phyloP scores from a whole-genome alignment of 2,797 vertebrate species.

The Thunnus albacares region DNA sequence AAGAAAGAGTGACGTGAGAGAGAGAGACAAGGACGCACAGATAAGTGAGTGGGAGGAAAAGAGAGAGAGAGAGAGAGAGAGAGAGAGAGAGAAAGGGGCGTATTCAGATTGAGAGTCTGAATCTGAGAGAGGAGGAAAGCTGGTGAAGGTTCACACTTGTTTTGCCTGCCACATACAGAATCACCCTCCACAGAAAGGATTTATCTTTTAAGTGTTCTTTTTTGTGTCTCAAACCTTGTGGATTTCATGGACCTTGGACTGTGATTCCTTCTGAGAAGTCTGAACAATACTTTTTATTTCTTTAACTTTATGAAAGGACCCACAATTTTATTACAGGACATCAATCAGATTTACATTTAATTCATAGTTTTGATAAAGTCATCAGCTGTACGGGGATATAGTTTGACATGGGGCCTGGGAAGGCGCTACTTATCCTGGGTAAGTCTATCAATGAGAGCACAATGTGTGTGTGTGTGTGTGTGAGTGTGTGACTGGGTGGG shows the following conservation, averaged over 20 bases:
- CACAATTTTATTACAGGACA: slow-evolving; percentile 6
- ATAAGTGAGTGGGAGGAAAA: slow-evolving; percentile 24
- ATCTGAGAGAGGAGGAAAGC: slow-evolving; percentile 40
- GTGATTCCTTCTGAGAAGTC: background rate
- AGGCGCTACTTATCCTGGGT: slow-evolving; percentile 70
- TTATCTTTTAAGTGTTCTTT: background rate
- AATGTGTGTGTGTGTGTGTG: background rate
- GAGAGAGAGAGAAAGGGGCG: slow-evolving; percentile 5
- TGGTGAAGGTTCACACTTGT: slow-evolving; percentile 38
- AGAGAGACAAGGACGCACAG: slow-evolving; percentile 26
- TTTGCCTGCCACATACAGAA: slow-evolving; percentile 17
- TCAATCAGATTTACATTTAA: background rate
- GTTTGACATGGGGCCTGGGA: slow-evolving; percentile 62
- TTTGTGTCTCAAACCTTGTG: slow-evolving; percentile 1
- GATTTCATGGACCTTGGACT: slow-evolving; percentile 21
- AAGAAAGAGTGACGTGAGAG: slow-evolving; percentile 22
- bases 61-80: background rate
- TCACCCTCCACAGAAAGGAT: slow-evolving; percentile 9
- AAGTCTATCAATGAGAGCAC: slow-evolving; percentile 57
- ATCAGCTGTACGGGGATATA: slow-evolving; percentile 9
- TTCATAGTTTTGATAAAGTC: background rate
- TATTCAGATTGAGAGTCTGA: slow-evolving; percentile 44
- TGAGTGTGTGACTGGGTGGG: slow-evolving; percentile 4
- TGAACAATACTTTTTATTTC: background rate
- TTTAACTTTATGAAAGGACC: slow-evolving; percentile 19